Conservation (phyloP, 2,797 vertebrate species). For the Sebastiscus albofasciatus region DNA sequence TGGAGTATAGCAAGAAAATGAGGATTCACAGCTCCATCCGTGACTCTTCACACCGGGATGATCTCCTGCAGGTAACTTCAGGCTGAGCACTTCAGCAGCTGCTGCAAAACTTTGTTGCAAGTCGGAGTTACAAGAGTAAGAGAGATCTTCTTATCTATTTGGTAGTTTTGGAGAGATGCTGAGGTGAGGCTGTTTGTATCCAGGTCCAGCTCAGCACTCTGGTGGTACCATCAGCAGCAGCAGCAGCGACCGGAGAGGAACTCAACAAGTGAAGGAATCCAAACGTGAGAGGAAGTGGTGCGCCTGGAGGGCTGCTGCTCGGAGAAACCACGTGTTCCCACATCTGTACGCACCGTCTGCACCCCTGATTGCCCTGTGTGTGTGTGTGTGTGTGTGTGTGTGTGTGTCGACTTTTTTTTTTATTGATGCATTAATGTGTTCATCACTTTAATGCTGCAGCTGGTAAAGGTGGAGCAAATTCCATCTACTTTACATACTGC, state of each 20-base stretch:
- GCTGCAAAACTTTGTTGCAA: neutral
- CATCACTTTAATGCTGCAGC: no score
- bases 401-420: neutral
- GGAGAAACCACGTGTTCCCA: conserved; percentile 82
- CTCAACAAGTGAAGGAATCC: conserved; percentile 52
- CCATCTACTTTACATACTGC: no score
- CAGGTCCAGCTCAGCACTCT: conserved; percentile 36
- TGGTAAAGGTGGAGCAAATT: no score
- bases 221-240: conserved; percentile 34
- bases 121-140: neutral
- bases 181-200: conserved; percentile 62
- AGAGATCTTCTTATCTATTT: neutral
- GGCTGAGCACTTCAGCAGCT: conserved; percentile 15
- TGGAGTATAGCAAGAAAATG: neutral
- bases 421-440: no score
- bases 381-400: conserved; percentile 2
- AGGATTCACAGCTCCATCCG: conserved; percentile 40
- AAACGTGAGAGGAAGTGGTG: conserved; percentile 75
- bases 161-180: conserved; percentile 46
- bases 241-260: conserved; percentile 57
- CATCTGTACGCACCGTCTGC: conserved; percentile 70
- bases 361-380: neutral
- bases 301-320: conserved; percentile 68
- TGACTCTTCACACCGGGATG: neutral
- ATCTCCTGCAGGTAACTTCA: conserved; percentile 56